Conservation (phyloP, 1,140 invertebrate species). For the Penaeus chinensis region DNA sequence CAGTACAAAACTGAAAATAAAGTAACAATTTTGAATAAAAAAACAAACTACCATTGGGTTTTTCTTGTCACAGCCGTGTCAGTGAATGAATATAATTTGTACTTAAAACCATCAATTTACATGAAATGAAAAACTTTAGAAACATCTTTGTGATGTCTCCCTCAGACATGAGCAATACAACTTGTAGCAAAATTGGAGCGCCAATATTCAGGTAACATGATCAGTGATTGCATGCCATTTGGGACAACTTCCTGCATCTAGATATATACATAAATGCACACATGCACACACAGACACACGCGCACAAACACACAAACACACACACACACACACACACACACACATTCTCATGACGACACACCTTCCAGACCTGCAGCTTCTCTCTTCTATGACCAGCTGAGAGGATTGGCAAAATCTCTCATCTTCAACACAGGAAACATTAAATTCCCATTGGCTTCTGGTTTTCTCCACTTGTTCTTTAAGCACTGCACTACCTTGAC, state of each 20-base stretch:
- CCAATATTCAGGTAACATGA: conserved; percentile 8
- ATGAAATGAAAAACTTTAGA: conserved; percentile 11
- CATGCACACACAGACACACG: no score
- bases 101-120: conserved; percentile 24
- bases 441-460: no score
- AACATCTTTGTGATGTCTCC: conserved; percentile 10
- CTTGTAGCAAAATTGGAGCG: conserved; percentile 13
- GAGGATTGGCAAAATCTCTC: no score
- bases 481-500: no score
- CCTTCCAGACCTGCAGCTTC: no score
- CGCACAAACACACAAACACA: no score
- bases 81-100: conserved; percentile 16
- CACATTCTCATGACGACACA: no score
- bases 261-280: conserved; percentile 3
- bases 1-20: not conserved
- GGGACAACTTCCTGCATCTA: not conserved
- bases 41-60: no score
- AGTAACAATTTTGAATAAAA: not conserved
- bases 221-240: conserved; percentile 2
- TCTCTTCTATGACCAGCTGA: no score
- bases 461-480: no score
- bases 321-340: no score
- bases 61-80: not conserved
- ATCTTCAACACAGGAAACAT: no score
- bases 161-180: not conserved